Evolutionary conservation across 2,113 vertebrate species (phyloP).

Genomic region (Formicarius rufipectus): DNA sequence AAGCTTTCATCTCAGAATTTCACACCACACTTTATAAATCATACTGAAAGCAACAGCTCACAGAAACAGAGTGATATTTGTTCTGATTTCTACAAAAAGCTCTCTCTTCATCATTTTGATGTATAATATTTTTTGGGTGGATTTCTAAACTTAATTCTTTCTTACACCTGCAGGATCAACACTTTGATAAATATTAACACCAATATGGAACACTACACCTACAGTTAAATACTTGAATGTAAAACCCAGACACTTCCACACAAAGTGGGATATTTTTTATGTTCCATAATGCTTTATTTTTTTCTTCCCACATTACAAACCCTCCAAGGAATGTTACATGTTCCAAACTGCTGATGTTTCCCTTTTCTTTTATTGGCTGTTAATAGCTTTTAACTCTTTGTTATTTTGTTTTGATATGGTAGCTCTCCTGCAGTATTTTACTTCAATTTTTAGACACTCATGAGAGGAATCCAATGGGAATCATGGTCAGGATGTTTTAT

Average conservation of each 20-base stretch:
- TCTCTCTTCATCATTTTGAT: not conserved
- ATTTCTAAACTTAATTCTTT: not conserved
- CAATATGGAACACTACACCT: not conserved
- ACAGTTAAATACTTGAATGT: not conserved
- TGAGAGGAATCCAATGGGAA: not conserved
- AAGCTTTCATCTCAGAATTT: not conserved
- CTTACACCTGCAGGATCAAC: not conserved
- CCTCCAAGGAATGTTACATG: constrained; percentile 18
- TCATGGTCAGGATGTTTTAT: not conserved
- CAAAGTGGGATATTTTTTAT: constrained; percentile 21
- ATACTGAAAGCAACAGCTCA: not conserved
- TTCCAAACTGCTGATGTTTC: constrained; percentile 9
- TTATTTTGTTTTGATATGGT: not conserved
- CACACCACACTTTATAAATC: not conserved
- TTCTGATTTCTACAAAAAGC: not conserved
- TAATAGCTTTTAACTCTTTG: not conserved
- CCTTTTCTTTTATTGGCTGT: constrained; percentile 1
- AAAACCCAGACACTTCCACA: constrained; percentile 13
- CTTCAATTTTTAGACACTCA: not conserved
- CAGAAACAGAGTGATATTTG: not conserved
- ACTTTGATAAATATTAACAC: not conserved
- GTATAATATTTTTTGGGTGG: not conserved
- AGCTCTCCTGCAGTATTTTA: not conserved
- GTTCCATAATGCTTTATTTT: not conserved
- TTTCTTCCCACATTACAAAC: constrained; percentile 12